Base-by-base conservation (phyloP, 92 coral and sea anemone species). In the Micromussa lordhowensis region DNA sequence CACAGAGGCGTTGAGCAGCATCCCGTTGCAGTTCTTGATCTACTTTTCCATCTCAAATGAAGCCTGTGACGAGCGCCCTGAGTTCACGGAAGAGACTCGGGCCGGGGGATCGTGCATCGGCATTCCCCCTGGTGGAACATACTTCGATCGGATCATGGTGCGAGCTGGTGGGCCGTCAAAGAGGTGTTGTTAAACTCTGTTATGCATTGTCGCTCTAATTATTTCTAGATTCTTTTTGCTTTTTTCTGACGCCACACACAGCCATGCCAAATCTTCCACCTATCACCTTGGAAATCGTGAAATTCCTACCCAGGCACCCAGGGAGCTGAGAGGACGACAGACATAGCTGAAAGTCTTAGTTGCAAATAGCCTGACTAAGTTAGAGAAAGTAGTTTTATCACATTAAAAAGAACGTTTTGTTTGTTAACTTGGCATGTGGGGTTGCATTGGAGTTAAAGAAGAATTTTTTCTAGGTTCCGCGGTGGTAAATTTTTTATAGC, bases 81-180 rank as follows among this genome's bases (percentile, higher is more conserved):
- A 88, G 80, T 95, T 95, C 82, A 80, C 86, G 22, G 91, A 88
- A 26, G 69, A 79, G 48, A 93, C 98, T 6, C 94, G 98, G 75
- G 93, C 81, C 17, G 89, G 87, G 40, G 96, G 90, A 55, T 95
- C 98, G 11, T 95, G 98, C 58, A 91, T 95, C n/a, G 98, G 98
- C 0, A 93, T 95, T 35, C 89, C 98, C 0, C 88, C 83, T 35
- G 82, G 85, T 15, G 90, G 85, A 24, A 90, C 95, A 3, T 93
- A 88, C 57, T 85, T 80, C 22, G 98, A 95, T 79, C 93, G 89
- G 4, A 86, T 95, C 83, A 88, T 93, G n/a, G 98, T 89, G 48
- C 90, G 77, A 70, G 90, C 89, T 58, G 94, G 94, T 63, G 94
- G 94, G 34, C 75, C 82, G 14, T 86, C 88, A 70, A 91, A 87